phyloP scores from a whole-genome alignment of 2,113 vertebrate genomes.

The Mustelus asterias region DNA sequence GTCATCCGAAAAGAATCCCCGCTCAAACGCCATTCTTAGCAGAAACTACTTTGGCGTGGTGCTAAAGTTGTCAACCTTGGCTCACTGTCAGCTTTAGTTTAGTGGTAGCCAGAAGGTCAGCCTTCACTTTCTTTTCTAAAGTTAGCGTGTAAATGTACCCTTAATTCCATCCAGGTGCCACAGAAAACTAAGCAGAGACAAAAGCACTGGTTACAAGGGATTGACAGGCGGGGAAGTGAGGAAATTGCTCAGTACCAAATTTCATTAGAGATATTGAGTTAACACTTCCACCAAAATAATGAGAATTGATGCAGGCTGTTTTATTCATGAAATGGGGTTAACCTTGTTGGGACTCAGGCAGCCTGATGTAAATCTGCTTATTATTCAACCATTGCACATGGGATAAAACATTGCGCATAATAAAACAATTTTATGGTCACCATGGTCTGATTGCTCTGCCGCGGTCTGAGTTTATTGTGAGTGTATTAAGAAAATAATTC shows the following conservation, averaged over 20 bases:
- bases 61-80: not conserved
- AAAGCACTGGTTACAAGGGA: not conserved
- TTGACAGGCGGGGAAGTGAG: not conserved
- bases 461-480: not conserved
- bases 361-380: slow-evolving; percentile 26
- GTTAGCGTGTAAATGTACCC: not conserved
- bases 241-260: slow-evolving; percentile 16
- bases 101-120: slow-evolving; percentile 15
- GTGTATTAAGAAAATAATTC: slow-evolving; percentile 22
- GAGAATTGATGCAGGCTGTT: slow-evolving; percentile 30
- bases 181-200: not conserved
- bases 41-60: not conserved
- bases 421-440: slow-evolving; percentile 24
- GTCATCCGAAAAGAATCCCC: not conserved
- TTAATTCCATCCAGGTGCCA: not conserved
- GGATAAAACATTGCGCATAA: slow-evolving; percentile 17
- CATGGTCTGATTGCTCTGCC: not conserved
- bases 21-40: not conserved
- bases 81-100: not conserved
- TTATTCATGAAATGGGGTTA: slow-evolving; percentile 8
- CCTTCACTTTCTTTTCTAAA: not conserved
- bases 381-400: not conserved
- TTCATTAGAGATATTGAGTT: slow-evolving; percentile 31
- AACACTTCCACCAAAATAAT: slow-evolving; percentile 17
- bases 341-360: slow-evolving; percentile 15